Conservation (phyloP, 2,113 vertebrate species). For the Microtus pennsylvanicus region DNA sequence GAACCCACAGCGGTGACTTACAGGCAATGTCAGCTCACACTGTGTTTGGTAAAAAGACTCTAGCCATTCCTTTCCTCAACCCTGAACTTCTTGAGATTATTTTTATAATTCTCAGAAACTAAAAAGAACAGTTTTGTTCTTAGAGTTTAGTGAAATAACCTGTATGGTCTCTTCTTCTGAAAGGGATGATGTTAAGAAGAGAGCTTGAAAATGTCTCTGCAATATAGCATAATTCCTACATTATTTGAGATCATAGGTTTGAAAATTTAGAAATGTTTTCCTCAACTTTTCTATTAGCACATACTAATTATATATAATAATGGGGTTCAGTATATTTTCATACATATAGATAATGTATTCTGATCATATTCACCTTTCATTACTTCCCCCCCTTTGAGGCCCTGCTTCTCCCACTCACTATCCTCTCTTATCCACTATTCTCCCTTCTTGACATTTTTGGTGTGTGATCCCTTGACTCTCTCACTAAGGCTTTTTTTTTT, state of each 20-base stretch:
- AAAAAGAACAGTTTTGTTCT: conserved; percentile 39
- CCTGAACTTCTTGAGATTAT: neutral
- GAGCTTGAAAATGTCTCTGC: neutral
- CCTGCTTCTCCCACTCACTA: neutral
- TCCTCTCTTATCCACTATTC: neutral
- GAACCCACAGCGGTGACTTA: neutral
- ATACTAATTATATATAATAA: neutral
- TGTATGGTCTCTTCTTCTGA: neutral
- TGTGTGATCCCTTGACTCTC: neutral
- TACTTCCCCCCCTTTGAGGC: neutral
- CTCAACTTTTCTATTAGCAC: neutral
- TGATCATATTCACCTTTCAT: neutral
- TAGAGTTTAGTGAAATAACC: neutral
- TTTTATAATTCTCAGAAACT: conserved; percentile 2
- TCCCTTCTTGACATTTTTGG: neutral
- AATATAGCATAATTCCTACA: neutral
- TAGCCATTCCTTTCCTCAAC: neutral
- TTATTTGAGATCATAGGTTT: conserved; percentile 1
- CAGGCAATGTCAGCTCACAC: neutral
- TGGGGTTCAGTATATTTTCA: neutral
- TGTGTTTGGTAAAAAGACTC: neutral
- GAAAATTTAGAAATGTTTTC: neutral
- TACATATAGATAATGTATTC: neutral
- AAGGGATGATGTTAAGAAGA: conserved; percentile 2
- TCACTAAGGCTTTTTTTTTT: neutral